phyloP scores from a whole-genome alignment of 1,140 invertebrate genomes.

The Muscidifurax raptorellus region DNA sequence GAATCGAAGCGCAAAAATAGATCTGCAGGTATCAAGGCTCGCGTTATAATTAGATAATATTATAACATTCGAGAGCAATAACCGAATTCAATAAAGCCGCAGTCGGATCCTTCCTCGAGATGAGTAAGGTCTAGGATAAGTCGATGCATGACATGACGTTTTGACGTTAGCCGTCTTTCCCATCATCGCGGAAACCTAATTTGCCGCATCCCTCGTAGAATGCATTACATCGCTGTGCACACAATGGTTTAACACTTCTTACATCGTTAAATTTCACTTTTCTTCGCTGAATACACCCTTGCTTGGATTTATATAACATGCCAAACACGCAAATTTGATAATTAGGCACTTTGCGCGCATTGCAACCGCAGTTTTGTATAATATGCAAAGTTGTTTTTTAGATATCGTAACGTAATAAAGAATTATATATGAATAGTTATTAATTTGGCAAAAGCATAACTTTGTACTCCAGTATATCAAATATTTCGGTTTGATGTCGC shows the following conservation, averaged over 20 bases:
- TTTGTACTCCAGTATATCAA: too few relatives aligned
- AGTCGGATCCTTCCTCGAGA: neutral
- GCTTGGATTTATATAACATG: too few relatives aligned
- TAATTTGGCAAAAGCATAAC: too few relatives aligned
- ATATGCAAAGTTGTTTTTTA: too few relatives aligned
- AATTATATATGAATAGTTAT: too few relatives aligned
- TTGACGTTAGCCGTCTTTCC: conserved; percentile 6
- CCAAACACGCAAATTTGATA: too few relatives aligned
- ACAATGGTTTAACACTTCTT: neutral
- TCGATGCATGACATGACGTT: conserved; percentile 44
- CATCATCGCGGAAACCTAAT: neutral
- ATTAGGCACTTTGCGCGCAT: too few relatives aligned
- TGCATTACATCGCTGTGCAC: neutral
- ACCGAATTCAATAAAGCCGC: neutral
- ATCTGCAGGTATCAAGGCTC: neutral
- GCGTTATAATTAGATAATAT: conserved; percentile 15
- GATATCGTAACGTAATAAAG: too few relatives aligned
- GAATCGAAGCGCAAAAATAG: conserved; percentile 13
- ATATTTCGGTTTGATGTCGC: too few relatives aligned
- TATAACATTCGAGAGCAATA: neutral
- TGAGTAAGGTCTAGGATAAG: conserved; percentile 34
- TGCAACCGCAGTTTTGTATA: too few relatives aligned
- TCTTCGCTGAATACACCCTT: too few relatives aligned
- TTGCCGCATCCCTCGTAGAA: neutral
- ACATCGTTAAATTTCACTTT: neutral